Evolutionary conservation across 2,113 vertebrate species (phyloP).

Genomic region (Lampris megalopsis): DNA sequence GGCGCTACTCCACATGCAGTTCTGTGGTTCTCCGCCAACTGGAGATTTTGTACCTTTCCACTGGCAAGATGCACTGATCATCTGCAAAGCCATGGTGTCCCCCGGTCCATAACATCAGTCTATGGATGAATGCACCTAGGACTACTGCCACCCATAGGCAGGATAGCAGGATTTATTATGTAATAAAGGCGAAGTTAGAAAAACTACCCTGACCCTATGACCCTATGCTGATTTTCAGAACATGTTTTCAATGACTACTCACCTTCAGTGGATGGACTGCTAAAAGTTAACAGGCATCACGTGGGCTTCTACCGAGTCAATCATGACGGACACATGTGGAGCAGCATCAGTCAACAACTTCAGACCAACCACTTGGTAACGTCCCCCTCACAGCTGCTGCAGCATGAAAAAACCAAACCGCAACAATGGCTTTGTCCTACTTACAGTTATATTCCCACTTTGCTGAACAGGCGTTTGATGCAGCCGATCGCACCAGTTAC

Average conservation of each 20-base stretch:
- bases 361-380: constrained; percentile 71
- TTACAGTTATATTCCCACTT: not conserved
- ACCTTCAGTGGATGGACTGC: constrained; percentile 53
- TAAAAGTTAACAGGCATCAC: constrained; percentile 90
- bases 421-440: no score
- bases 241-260: constrained; percentile 63
- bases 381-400: not conserved
- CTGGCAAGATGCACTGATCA: no score
- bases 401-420: not conserved
- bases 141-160: no score
- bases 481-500: constrained; percentile 83
- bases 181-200: no score
- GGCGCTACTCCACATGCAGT: no score
- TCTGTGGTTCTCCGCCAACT: no score
- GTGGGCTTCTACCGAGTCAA: constrained; percentile 95
- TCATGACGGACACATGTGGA: constrained; percentile 85
- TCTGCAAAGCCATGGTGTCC: no score
- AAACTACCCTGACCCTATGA: no score
- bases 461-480: constrained; percentile 77
- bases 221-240: constrained; percentile 72
- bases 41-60: no score
- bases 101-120: no score
- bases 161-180: no score
- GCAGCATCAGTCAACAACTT: constrained; percentile 71
- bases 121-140: no score